Base-by-base conservation (phyloP, 2,888 invertebrate species). In the Plagodis pulveraria region DNA sequence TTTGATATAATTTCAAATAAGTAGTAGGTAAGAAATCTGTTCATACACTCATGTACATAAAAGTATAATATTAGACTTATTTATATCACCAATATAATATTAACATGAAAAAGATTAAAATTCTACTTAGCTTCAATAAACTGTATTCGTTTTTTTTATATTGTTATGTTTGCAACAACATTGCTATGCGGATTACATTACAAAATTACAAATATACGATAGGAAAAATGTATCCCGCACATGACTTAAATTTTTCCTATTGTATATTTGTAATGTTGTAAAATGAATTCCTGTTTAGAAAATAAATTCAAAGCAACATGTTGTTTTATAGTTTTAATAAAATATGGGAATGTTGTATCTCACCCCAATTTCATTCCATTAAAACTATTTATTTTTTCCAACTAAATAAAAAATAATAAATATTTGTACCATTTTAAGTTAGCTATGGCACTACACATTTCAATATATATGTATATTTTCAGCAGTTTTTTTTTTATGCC, bases 41-140 rank as follows among this genome's bases (percentile, higher is more conserved):
- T 9, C 45, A 36, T 50, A 54, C 46, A 54, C 46, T 51, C 44
- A 50, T 52, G 41, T 42, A 57, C 41, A 50, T 41, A 52, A 33
- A 43, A 49, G 43, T 40, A 5, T 42, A 47, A 44, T 22, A 53
- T 58, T 34, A 53, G 38, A 54, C 49, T 58, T 53, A 58, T 42
- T 55, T 55, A 57, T 59, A 56, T 57, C 59, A 62, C 53, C 57
- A 52, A 45, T 43, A 45, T 58, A 58, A 12, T 51, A 51, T 22
- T 54, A 42, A 41, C 33, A 41, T 10, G 10, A 9, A n/a, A 55
- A 62, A 51, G 45, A 50, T 57, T 66, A 63, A 22, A 22, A n/a
- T 50, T 40, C 65, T 65, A 67, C 51, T 56, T 53, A 67, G 70
- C 71, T 74, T 72, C 71, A 74, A 69, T 66, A 65, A 71, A 65